Percentiles rank a stretch among this genome's conserved stretches.
phyloP scores from a whole-genome alignment of 35 echinoderm and acorn worm species.

The Stichopus chloronotus region DNA sequence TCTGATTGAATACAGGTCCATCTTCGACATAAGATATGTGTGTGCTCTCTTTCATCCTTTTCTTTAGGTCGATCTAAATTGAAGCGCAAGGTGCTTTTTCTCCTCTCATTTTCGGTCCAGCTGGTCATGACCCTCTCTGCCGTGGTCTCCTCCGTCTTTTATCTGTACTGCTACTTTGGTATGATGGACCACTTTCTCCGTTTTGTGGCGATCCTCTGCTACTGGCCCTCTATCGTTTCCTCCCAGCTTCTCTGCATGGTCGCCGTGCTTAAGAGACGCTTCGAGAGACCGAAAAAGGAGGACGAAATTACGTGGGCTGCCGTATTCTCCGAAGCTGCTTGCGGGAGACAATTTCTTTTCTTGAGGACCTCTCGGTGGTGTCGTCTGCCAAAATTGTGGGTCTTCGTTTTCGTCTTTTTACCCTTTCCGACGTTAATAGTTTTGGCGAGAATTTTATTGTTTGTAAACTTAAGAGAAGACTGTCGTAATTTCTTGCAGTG shows the following conservation, averaged over 20 bases:
- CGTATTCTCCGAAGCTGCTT: conserved; percentile 3
- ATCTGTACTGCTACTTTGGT: background rate
- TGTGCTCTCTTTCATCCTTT: background rate
- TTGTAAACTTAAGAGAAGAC: background rate
- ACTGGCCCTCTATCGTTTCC: conserved; percentile 12
- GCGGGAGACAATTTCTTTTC: background rate
- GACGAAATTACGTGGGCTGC: conserved; percentile 2
- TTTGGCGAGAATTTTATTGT: background rate
- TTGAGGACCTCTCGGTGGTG: background rate
- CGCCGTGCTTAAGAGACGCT: background rate
- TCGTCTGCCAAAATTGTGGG: background rate
- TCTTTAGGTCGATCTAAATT: background rate
- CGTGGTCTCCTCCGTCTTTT: background rate
- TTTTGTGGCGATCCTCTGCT: conserved; percentile 3
- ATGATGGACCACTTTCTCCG: background rate
- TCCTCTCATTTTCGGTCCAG: background rate
- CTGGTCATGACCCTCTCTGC: background rate
- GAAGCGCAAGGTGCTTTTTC: background rate
- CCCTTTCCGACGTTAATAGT: background rate
- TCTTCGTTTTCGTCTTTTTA: background rate
- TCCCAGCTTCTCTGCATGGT: background rate
- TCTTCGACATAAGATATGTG: background rate
- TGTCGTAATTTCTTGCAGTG: background rate
- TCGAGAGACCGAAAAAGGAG: background rate
- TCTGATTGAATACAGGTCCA: no score